A percentile compares a stretch with the other conserved stretches of the same genome.
phyloP scores from a whole-genome alignment of 2,797 vertebrate genomes.

The Phalanger gymnotis region DNA sequence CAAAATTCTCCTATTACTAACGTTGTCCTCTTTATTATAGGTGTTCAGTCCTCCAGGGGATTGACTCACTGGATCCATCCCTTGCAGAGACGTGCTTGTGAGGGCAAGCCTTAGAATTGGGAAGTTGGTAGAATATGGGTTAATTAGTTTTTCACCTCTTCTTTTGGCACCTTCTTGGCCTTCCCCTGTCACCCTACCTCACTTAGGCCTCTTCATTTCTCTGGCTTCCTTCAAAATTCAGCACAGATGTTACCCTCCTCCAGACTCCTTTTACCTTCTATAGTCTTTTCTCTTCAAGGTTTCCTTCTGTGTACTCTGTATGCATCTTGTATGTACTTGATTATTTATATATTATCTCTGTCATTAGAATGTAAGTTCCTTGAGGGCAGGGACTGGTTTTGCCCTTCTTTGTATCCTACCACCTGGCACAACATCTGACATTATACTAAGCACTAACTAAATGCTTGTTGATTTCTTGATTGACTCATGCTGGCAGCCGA shows the following conservation, averaged over 20 bases:
- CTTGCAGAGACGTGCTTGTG: background rate
- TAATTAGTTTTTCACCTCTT: background rate
- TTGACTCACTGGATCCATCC: background rate
- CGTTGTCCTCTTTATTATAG: background rate
- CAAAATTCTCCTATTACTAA: background rate
- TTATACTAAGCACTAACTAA: background rate
- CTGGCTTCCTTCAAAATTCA: background rate
- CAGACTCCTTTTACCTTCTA: background rate
- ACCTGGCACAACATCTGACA: background rate
- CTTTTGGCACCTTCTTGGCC: background rate
- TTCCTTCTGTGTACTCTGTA: background rate
- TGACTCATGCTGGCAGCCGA: background rate
- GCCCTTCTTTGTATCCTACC: background rate
- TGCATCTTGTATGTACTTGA: background rate
- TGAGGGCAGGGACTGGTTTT: background rate
- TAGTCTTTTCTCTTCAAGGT: background rate
- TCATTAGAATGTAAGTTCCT: background rate
- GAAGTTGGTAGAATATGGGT: background rate
- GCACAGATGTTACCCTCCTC: background rate
- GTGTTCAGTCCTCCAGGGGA: background rate
- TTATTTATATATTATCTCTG: background rate
- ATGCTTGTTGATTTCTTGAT: background rate
- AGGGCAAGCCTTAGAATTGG: background rate
- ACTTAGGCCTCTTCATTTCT: background rate
- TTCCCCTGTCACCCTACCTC: background rate